A percentile compares a stretch with the other conserved stretches of the same genome.
phyloP scores from a whole-genome alignment of 2,888 invertebrate species.

The Tolmerus cingulatus region DNA sequence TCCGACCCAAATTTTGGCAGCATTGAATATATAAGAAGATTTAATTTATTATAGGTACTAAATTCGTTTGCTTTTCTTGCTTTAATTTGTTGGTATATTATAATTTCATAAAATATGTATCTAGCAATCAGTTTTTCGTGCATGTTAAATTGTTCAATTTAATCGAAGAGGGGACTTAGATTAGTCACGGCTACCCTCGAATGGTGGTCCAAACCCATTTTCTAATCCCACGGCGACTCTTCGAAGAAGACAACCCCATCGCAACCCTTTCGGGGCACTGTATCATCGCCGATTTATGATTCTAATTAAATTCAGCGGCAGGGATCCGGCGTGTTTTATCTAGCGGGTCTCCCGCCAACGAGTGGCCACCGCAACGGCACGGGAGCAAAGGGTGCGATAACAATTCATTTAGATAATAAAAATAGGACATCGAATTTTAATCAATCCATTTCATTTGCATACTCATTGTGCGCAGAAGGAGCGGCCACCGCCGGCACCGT shows the following conservation, averaged over 20 bases:
- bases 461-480: constrained; percentile 44
- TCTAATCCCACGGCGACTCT: neutral
- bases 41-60: too few species aligned
- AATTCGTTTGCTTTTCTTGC: too few species aligned
- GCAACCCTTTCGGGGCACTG: constrained; percentile 20
- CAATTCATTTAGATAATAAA: constrained; percentile 50
- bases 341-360: constrained; percentile 12
- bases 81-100: too few species aligned
- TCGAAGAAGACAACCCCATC: neutral
- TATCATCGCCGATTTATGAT: constrained; percentile 49
- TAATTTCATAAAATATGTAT: too few species aligned
- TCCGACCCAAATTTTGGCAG: too few species aligned
- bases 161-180: neutral
- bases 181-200: neutral
- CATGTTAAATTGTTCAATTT: neutral
- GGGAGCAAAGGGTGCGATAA: constrained; percentile 45
- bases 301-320: constrained; percentile 49
- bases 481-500: neutral
- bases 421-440: constrained; percentile 60
- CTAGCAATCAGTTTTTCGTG: neutral
- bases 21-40: too few species aligned
- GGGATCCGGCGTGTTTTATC: constrained; percentile 48
- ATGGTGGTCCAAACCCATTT: neutral
- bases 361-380: neutral
- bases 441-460: constrained; percentile 59